Conservation (phyloP, 2,797 vertebrate species). For the Paramormyrops hopkinsi region DNA sequence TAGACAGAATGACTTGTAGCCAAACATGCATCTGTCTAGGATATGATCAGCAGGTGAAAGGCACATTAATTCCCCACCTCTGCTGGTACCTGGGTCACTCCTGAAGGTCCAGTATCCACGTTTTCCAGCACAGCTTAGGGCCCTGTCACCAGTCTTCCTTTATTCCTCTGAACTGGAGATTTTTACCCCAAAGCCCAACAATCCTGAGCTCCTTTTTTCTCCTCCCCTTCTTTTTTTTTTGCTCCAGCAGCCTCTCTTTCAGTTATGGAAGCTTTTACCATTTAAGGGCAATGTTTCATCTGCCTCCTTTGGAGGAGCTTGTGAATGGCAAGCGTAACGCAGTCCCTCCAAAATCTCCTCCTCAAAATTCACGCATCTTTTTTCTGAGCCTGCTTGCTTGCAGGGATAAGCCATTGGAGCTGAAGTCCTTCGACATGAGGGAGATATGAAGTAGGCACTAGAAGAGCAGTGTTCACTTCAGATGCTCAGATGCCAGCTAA, state of each 20-base stretch:
- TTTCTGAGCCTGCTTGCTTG: slow-evolving; percentile 34
- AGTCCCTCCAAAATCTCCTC: not conserved
- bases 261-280: slow-evolving; percentile 99
- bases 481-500: not conserved
- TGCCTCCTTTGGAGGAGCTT: slow-evolving; percentile 32
- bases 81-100: slow-evolving; percentile 77
- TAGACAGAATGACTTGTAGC: not conserved
- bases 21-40: not conserved
- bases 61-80: not conserved
- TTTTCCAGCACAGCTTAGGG: slow-evolving; percentile 41
- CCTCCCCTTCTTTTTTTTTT: slow-evolving; percentile 66
- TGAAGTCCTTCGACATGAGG: not conserved
- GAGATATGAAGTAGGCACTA: not conserved
- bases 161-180: slow-evolving; percentile 54
- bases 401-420: slow-evolving; percentile 24
- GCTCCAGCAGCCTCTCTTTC: slow-evolving; percentile 81
- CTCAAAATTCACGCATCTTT: not conserved
- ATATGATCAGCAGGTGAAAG: not conserved
- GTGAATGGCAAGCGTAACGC: not conserved
- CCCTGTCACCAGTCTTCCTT: slow-evolving; percentile 60
- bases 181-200: slow-evolving; percentile 74
- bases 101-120: slow-evolving; percentile 47
- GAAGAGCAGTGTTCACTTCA: not conserved
- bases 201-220: slow-evolving; percentile 67
- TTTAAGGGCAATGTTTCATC: slow-evolving; percentile 99